Conservation (phyloP, 2,797 vertebrate species). For the Sebastes umbrosus region DNA sequence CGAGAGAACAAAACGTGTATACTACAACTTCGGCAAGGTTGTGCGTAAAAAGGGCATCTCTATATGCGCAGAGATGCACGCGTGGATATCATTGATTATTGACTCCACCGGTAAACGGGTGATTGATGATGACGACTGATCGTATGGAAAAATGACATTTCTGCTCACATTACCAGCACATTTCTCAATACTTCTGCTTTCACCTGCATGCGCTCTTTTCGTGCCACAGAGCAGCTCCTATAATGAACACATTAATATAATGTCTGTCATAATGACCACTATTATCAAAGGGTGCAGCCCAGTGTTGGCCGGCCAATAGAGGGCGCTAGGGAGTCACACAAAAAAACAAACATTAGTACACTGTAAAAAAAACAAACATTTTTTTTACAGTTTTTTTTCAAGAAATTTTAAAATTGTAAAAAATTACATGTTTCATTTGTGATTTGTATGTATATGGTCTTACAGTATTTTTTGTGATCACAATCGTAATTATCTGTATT, state of each 20-base stretch:
- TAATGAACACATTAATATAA: background rate
- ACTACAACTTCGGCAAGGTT: slow-evolving; percentile 26
- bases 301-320: too few species aligned
- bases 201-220: background rate
- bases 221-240: background rate
- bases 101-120: background rate
- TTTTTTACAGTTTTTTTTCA: too few species aligned
- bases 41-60: slow-evolving; percentile 40
- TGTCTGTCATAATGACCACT: slow-evolving; percentile 12
- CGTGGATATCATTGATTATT: background rate
- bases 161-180: background rate
- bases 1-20: background rate
- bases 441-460: too few species aligned
- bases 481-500: too few species aligned
- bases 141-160: background rate
- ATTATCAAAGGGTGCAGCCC: background rate
- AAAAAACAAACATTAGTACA: too few species aligned
- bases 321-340: too few species aligned
- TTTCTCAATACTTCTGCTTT: background rate
- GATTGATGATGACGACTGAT: background rate
- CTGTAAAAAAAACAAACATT: too few species aligned
- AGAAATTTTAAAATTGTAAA: too few species aligned
- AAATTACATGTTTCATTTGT: too few species aligned
- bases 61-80: background rate
- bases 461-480: too few species aligned